Evolutionary conservation across 2,888 invertebrate genomes (phyloP).

Genomic region (Achlya flavicornis): DNA sequence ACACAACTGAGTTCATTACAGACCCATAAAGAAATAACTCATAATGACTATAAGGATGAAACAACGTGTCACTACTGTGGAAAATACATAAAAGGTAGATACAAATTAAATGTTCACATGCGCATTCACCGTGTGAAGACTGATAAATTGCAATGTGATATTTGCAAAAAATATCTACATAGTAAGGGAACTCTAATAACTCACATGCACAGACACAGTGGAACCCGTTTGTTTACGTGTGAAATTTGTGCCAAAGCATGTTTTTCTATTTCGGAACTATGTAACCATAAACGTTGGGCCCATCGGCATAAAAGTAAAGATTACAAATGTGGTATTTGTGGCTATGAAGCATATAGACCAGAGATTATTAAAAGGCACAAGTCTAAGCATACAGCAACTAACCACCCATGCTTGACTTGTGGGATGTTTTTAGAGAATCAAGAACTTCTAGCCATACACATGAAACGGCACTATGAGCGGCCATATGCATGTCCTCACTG

Average conservation of each 20-base stretch:
- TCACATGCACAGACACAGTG: slow-evolving; percentile 65
- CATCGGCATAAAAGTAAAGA: slow-evolving; percentile 48
- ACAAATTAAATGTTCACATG: slow-evolving; percentile 56
- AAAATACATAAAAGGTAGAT: slow-evolving; percentile 57
- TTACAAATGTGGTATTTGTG: slow-evolving; percentile 59
- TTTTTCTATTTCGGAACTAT: slow-evolving; percentile 58
- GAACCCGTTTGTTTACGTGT: slow-evolving; percentile 59
- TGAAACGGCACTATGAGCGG: slow-evolving; percentile 58
- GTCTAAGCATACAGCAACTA: slow-evolving; percentile 50
- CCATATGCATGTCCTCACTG: slow-evolving; percentile 59
- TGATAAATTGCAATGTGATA: slow-evolving; percentile 43
- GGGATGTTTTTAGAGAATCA: slow-evolving; percentile 58
- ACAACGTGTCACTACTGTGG: slow-evolving; percentile 68
- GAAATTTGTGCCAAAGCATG: slow-evolving; percentile 66
- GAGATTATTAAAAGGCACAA: slow-evolving; percentile 50
- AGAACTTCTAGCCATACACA: slow-evolving; percentile 54
- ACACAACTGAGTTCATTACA: slow-evolving; percentile 61
- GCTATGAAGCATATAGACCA: slow-evolving; percentile 45
- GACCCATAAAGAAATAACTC: slow-evolving; percentile 56
- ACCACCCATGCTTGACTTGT: slow-evolving; percentile 58
- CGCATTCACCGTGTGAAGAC: slow-evolving; percentile 41
- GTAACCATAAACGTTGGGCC: slow-evolving; percentile 55
- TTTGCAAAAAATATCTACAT: slow-evolving; percentile 54
- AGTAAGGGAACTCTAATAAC: slow-evolving; percentile 35
- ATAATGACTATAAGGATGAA: slow-evolving; percentile 51